These are phyloP conservation scores for Ptychoptera contaminata DNA, from an alignment of 2,888 invertebrate genomes.

Conservation along the genomic window DNA sequence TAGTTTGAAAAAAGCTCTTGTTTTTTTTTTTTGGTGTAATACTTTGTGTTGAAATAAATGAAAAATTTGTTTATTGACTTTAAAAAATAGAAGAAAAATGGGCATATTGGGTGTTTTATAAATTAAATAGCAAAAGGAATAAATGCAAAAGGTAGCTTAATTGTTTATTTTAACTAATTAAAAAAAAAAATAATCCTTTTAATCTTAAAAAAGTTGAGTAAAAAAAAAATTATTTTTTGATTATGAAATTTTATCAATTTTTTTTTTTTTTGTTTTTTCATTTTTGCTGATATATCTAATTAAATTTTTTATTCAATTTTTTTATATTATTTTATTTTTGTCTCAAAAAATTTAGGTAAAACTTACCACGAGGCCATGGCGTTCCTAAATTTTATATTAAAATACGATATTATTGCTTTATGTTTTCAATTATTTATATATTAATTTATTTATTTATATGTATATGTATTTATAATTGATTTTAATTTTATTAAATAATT, in stretches of 20 bases:
- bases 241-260: too few relatives aligned
- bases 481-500: too few relatives aligned
- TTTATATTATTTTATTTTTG: background rate
- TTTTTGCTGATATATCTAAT: too few relatives aligned
- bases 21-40: too few relatives aligned
- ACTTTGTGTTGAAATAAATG: too few relatives aligned
- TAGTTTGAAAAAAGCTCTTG: too few relatives aligned
- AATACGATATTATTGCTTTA: background rate
- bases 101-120: too few relatives aligned
- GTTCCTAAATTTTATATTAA: constrained; percentile 15
- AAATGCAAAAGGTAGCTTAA: constrained; percentile 2
- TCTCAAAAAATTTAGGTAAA: background rate
- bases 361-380: constrained; percentile 19
- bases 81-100: too few relatives aligned
- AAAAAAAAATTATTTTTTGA: too few relatives aligned
- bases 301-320: background rate
- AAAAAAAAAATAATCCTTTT: background rate
- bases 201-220: background rate
- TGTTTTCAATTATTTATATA: background rate
- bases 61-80: too few relatives aligned
- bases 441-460: background rate
- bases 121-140: background rate
- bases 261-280: background rate
- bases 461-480: background rate
- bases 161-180: constrained; percentile 1